Evolutionary conservation across 2,113 vertebrate species (phyloP).

Genomic region (Pseudopodoces humilis): DNA sequence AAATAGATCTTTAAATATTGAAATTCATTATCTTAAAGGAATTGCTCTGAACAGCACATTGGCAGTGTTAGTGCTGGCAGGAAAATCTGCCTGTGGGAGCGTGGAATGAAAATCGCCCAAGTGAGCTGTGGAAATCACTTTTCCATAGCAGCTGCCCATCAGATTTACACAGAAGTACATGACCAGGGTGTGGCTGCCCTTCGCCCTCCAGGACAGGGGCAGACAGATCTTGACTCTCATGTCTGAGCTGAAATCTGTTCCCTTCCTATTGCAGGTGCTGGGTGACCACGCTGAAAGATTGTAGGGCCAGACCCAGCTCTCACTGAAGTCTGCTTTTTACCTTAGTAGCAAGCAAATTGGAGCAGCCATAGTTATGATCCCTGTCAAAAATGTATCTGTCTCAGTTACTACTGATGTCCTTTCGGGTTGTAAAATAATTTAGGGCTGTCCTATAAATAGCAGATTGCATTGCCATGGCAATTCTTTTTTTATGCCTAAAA

Average conservation of each 20-base stretch:
- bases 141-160: neutral
- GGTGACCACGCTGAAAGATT: neutral
- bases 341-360: neutral
- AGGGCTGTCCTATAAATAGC: neutral
- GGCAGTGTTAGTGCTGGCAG: neutral
- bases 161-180: too few relatives aligned
- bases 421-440: neutral
- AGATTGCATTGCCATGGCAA: neutral
- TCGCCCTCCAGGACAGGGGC: neutral
- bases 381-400: neutral
- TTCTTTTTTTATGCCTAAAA: neutral
- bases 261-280: neutral
- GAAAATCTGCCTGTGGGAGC: neutral
- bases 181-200: neutral
- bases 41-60: neutral
- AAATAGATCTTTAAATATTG: conserved; percentile 16
- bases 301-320: neutral
- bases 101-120: neutral
- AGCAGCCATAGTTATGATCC: neutral
- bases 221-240: neutral
- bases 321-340: neutral
- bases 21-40: conserved; percentile 6
- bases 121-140: neutral
- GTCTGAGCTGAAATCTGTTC: neutral
- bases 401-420: neutral